Base-by-base conservation (phyloP, 1,140 invertebrate species). In the Physella acuta region DNA sequence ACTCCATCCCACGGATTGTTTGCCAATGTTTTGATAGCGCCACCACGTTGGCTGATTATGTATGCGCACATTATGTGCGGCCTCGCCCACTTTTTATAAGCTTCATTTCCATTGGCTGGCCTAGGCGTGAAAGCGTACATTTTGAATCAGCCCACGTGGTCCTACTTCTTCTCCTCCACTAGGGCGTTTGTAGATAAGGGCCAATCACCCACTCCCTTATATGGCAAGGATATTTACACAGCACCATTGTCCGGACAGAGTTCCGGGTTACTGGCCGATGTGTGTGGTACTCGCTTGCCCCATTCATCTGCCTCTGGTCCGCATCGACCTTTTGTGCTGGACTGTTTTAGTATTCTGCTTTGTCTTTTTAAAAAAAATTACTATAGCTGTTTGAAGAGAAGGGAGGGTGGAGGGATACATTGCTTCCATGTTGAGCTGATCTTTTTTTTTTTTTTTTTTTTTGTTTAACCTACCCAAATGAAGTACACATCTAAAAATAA, bases 221-320 rank as follows among this genome's bases (percentile, higher is more conserved):
- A 60, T 60, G 58, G 58, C 24, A 36, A 36, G 34, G 58, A 33
- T 60, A 60, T 60, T 60, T 60, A 60, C 58, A 60, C 58, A 60
- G 34, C 58, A 33, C 58, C 58, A 34, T 28, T 34, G 58, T 60
- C 58, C n/a, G 39, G 39, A 44, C 39, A 44, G 39, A 44, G 39
- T 44, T 8, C 39, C 39, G 8, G 39, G 39, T 44, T 44, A 44
- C 8, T 44, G 39, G 39, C 39, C 8, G 39, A 58, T 31, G 55
- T 30, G 20, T 30, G 55, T 58, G 55, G 55, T 58, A 58, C 14
- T 30, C 5, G 28, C 26, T 20, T 11, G 39, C 8, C 39, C 20
- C 55, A 58, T 58, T 58, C 55, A 58, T 58, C 5, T 58, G 5
- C 55, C 33, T 28, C 2, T n/a, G n/a, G n/a, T n/a, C n/a, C n/a